A percentile compares a stretch with the other conserved stretches of the same genome.
Evolutionary conservation across 2,113 vertebrate species (phyloP).

Genomic region (Rissa tridactyla): DNA sequence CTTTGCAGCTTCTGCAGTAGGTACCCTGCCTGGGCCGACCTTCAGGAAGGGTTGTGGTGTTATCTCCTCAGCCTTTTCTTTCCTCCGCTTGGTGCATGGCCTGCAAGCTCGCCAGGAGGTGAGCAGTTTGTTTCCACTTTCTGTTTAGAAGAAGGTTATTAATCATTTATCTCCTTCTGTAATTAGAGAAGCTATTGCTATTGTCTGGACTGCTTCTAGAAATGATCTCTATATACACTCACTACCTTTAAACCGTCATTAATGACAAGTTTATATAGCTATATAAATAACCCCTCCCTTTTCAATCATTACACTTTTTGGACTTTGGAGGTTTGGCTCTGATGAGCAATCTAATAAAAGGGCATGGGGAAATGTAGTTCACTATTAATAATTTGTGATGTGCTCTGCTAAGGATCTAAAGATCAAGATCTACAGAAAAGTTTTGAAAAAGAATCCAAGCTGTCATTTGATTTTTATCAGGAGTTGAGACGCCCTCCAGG

Average conservation of each 20-base stretch:
- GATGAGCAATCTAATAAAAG: neutral
- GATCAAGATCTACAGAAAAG: neutral
- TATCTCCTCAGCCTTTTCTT: neutral
- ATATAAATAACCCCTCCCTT: neutral
- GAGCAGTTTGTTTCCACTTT: neutral
- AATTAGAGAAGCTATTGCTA: neutral
- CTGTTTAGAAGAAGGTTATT: neutral
- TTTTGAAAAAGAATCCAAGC: neutral
- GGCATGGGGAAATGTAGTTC: neutral
- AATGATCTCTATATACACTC: neutral
- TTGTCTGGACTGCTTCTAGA: neutral
- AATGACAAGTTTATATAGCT: neutral
- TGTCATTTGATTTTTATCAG: neutral
- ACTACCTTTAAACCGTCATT: neutral
- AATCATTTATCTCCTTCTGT: neutral
- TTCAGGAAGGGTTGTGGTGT: accelerated
- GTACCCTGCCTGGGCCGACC: neutral
- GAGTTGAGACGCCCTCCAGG: neutral
- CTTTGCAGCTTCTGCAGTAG: neutral
- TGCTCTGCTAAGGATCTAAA: neutral
- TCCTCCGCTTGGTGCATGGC: neutral
- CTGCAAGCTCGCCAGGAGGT: neutral
- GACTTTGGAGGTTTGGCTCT: neutral
- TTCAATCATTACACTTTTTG: neutral
- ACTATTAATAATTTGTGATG: neutral